Conservation (phyloP, 1,140 invertebrate species). For the Papilio dardanus region DNA sequence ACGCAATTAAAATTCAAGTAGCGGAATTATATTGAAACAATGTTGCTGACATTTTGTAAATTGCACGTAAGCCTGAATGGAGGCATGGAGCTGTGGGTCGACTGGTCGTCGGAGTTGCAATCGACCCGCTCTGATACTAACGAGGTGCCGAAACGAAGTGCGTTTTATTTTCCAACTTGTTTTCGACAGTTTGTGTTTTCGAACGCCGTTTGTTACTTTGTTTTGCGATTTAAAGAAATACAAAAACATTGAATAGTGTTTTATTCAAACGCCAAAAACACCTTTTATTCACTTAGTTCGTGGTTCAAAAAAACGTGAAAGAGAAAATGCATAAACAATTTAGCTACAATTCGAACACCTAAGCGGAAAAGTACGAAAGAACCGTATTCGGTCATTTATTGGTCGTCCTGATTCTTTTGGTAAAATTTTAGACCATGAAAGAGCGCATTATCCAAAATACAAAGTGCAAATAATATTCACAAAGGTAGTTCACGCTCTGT, state of each 20-base stretch:
- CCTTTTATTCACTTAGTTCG: too few relatives aligned
- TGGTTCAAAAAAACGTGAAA: too few relatives aligned
- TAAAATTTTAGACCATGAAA: neutral
- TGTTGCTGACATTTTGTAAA: slow-evolving; percentile 25
- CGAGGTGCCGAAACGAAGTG: slow-evolving; percentile 25
- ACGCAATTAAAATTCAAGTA: slow-evolving; percentile 12
- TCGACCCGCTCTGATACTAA: slow-evolving; percentile 16
- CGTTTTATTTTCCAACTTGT: slow-evolving; percentile 16
- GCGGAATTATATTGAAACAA: slow-evolving; percentile 13
- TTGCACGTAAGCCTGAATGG: slow-evolving; percentile 5
- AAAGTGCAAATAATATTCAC: slow-evolving; percentile 27
- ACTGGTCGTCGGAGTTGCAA: slow-evolving; percentile 16
- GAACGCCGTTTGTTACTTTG: neutral
- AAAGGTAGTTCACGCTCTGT: slow-evolving; percentile 34
- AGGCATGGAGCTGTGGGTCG: neutral
- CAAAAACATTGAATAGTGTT: neutral
- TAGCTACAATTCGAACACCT: neutral
- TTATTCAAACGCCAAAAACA: neutral
- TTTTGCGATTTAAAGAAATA: slow-evolving; percentile 14
- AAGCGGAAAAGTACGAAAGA: neutral
- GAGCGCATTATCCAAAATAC: slow-evolving; percentile 17
- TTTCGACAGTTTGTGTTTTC: slow-evolving; percentile 5
- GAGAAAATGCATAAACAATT: neutral
- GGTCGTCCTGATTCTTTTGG: neutral
- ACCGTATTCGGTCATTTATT: neutral